Evolutionary conservation across 1,140 invertebrate genomes (phyloP).

Genomic region (Apis dorsata): DNA sequence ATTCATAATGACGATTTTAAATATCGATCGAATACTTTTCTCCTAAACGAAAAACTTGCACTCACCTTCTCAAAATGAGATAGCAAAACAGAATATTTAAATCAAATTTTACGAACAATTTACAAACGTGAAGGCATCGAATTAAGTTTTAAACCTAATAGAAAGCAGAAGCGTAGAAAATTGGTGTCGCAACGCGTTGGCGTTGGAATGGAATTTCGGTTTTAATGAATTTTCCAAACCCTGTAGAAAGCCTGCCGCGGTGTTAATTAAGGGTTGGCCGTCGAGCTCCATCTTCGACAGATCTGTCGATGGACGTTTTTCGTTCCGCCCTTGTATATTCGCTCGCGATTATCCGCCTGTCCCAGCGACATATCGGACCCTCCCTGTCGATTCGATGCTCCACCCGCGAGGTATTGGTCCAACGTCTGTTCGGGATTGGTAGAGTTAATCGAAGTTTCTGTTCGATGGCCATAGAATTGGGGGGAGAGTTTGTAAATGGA

Average conservation of each 20-base stretch:
- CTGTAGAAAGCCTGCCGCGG: too few relatives aligned
- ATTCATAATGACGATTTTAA: too few relatives aligned
- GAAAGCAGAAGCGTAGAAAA: too few relatives aligned
- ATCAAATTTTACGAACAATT: too few relatives aligned
- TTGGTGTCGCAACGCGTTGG: too few relatives aligned
- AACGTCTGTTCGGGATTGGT: neutral
- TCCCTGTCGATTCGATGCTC: constrained; percentile 11
- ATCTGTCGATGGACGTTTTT: constrained; percentile 11
- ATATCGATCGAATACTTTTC: too few relatives aligned
- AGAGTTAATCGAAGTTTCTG: constrained; percentile 22
- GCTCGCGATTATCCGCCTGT: constrained; percentile 10
- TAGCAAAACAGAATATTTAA: too few relatives aligned
- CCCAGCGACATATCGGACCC: neutral
- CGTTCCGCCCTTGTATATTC: neutral
- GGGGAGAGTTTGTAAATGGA: neutral
- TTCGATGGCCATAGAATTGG: neutral
- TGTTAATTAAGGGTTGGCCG: constrained; percentile 1
- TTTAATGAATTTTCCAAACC: neutral
- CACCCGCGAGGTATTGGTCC: neutral
- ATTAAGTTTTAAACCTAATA: too few relatives aligned
- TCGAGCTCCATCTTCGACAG: neutral
- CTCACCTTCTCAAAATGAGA: too few relatives aligned
- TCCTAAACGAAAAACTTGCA: too few relatives aligned
- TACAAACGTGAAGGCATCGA: too few relatives aligned
- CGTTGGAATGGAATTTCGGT: too few relatives aligned